phyloP scores from a whole-genome alignment of 2,888 invertebrate genomes.

The Tetragnatha montana region DNA sequence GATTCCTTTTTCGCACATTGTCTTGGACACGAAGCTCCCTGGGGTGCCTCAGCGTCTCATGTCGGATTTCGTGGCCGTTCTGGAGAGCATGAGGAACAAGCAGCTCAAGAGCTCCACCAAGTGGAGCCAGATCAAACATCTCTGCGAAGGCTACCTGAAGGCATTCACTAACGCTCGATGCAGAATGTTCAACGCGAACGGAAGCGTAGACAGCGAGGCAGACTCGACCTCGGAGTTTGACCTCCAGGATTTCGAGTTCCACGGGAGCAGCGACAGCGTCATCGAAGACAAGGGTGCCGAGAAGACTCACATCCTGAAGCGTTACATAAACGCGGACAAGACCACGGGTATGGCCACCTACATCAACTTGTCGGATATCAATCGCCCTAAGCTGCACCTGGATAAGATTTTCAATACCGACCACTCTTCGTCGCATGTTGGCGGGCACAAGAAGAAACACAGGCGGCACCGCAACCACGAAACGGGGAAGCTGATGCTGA shows the following conservation, averaged over 20 bases:
- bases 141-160: conserved; percentile 61
- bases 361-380: conserved; percentile 66
- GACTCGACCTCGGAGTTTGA: conserved; percentile 65
- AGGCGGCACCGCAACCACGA: conserved; percentile 64
- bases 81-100: conserved; percentile 64
- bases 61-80: conserved; percentile 65
- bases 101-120: conserved; percentile 56
- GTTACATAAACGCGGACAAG: conserved; percentile 62
- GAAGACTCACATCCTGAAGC: conserved; percentile 57
- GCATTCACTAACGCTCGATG: conserved; percentile 24
- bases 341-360: conserved; percentile 47
- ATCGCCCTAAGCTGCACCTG: conserved; percentile 58
- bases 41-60: conserved; percentile 42
- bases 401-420: conserved; percentile 63
- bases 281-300: conserved; percentile 49
- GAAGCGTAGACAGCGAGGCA: conserved; percentile 64
- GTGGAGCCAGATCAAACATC: conserved; percentile 67
- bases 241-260: conserved; percentile 51
- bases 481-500: conserved; percentile 42
- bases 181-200: conserved; percentile 53
- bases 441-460: conserved; percentile 57
- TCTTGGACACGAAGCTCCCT: conserved; percentile 54
- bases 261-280: conserved; percentile 57
- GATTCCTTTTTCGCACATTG: conserved; percentile 55
- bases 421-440: conserved; percentile 62